Conservation (phyloP, 2,113 vertebrate species). For the Serilophus lunatus region DNA sequence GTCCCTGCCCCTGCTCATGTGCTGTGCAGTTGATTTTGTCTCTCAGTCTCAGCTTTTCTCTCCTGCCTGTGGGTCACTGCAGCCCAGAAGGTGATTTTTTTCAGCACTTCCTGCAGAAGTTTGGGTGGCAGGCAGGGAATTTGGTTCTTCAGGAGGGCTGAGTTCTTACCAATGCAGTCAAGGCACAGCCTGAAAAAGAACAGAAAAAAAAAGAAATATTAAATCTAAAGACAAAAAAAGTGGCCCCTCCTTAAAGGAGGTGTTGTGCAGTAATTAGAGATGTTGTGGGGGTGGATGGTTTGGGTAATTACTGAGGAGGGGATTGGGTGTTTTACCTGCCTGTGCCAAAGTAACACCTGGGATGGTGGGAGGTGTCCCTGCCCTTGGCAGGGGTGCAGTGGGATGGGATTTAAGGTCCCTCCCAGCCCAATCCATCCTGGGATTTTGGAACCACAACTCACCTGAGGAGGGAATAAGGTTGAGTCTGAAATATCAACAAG, state of each 20-base stretch:
- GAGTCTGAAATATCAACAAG: conserved; percentile 89
- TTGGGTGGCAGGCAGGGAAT: conserved; percentile 82
- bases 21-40: conserved; percentile 18
- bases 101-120: conserved; percentile 79
- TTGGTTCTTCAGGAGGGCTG: conserved; percentile 73
- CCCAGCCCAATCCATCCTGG: neutral
- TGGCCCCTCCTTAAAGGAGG: neutral
- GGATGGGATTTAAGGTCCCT: neutral
- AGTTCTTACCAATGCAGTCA: conserved; percentile 86
- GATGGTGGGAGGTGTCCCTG: neutral
- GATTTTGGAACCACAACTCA: conserved; percentile 52
- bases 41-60: conserved; percentile 62
- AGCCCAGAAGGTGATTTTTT: conserved; percentile 86
- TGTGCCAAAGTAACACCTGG: neutral
- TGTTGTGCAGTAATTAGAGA: neutral
- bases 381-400: neutral
- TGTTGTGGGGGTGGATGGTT: neutral
- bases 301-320: neutral
- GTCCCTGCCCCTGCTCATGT: neutral
- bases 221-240: neutral
- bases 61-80: conserved; percentile 73
- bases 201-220: fast-evolving
- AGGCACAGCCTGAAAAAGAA: conserved; percentile 80
- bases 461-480: conserved; percentile 89
- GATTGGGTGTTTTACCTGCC: neutral